Evolutionary conservation across 2,797 vertebrate species (phyloP), one percentile per base, ranked within the genome.

Genomic region (Anisognathus igniventris): DNA sequence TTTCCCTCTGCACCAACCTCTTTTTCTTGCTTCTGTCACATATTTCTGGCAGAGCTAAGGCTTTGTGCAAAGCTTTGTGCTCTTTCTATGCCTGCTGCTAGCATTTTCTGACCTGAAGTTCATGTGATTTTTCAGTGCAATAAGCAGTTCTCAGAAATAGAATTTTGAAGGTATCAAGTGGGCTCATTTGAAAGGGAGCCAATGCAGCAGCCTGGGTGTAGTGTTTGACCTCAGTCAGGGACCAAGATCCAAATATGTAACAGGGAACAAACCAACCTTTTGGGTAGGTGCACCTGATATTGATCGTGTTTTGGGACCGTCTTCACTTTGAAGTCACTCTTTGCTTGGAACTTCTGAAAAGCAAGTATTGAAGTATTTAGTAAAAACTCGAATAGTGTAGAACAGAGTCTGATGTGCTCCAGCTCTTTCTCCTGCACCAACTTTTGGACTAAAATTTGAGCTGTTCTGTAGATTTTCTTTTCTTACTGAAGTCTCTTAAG

Each of bases 341-440:
- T 74, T 65, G 22, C 33, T 70, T 82, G 51, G 20, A 73, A 56
- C 3, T 60, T 73, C 22, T 39, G 25, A 56, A 57, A 42, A 70
- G 40, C 58, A 35, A 11, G 19, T 10, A 15, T 15, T 66, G 19
- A 60, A 72, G 25, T 60, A 53, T 25, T 53, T 14, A 39, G 7
- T 68, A 2, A 81, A 40, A 75, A 6, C 25, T 68, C 1, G 1
- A 27, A 30, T 58, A 58, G 14, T 0, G 0, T 33, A n/a, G 44
- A 54, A 44, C 37, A 50, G 44, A 53, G 7, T 25, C 33, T 75
- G 42, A 39, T 70, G 16, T 25, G 17, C 22, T 77, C 17, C 20
- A 45, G 50, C 22, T 12, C 9, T 30, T 86, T 68, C 17, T 73
- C 19, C 19, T 83, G 42, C 39, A 61, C 20, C 19, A 33, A 20